Base-by-base conservation (phyloP, 1,140 invertebrate genomes). In the Myzus persicae region DNA sequence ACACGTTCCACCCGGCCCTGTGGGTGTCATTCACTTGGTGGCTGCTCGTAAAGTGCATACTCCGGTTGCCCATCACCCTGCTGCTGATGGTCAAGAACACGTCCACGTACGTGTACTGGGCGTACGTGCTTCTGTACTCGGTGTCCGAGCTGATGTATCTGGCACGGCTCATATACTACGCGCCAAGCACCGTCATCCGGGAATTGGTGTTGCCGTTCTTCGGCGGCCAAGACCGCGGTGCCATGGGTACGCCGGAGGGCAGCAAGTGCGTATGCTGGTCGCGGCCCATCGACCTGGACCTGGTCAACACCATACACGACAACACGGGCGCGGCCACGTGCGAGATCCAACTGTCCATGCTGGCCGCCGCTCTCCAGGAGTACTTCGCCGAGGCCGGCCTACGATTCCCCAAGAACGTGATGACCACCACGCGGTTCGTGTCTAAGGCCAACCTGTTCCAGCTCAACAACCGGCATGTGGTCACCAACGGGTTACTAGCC, bases 181-280 rank as follows among this genome's bases (percentile, higher is more conserved):
- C 96, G 0, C 96, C 97, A 0, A 95, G 96, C 51, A 96, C 96
- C 9, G 95, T 97, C 31, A 94, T 96, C 3, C 96, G 97, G 40
- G 96, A 95, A 67, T 91, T 95, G 84, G 93, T 94, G 31, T 81
- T 94, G 14, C 94, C 94, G 22, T 94, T 94, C 40, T 93, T 94
- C 40, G 91, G 94, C 76, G 76, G 90, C 31, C 18, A 94, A 97
- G 14, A 96, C 97, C 94, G 97, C 96, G 22, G 96, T 97, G 42
- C 97, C 97, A 97, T 14, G 97, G 97, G 1, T 93, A 26, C 26
- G 6, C 67, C 81, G 97, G 97, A 46, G 7, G 44, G 87, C 46
- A 96, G 97, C 93, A 98, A 98, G 95, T 96, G 97, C 2, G 96
- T 97, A 3, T 96, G 97, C 7, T 98, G 97, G 96, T 97, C 97